Evolutionary conservation across 1,140 invertebrate species (phyloP), one percentile per base, ranked within the genome.

Genomic region (Drosophila fuyamai): DNA sequence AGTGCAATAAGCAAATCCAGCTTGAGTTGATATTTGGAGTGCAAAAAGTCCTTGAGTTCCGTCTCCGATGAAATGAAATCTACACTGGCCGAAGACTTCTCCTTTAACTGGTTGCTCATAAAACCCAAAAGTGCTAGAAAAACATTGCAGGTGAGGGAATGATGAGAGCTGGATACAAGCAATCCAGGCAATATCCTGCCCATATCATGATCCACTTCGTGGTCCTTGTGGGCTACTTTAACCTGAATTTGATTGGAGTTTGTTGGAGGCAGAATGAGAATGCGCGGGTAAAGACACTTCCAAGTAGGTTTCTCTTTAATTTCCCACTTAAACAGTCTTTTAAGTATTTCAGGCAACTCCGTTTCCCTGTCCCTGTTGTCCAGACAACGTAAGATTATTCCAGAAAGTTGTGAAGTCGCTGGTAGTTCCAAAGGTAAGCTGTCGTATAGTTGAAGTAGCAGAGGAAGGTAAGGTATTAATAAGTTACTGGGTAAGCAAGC

Each of bases 1-100:
- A 92, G 75, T 0, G 79, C 68, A n/a, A 77, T 27, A 1, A 92
- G 59, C n/a, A 92, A 59, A n/a, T 90, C 55, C 13, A 92, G 50
- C 41, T 84, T 89, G 0, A 79, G 48, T 40, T 81, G 76, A 44
- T 90, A 92, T 35, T 81, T 91, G 3, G 23, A 40, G 27, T 85
- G 60, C 1, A 92, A 35, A n/a, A 90, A 86, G 1, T 72, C 46
- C 14, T 66, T 51, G 9, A 92, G 63, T 27, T 92, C 92, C 1
- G 81, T 47, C 59, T 92, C 81, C 0, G 51, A 66, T 9, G 74
- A 68, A 0, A 92, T 29, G 8, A 92, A 56, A 44, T 90, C 89
- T 35, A 73, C 73, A 27, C 38, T 18, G 0, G 18, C 13, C 0
- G 38, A 4, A 27, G 58, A 18, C 36, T 46, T 23, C 1, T 71